Conservation (phyloP, 2,113 vertebrate genomes). For the Callospermophilus lateralis region DNA sequence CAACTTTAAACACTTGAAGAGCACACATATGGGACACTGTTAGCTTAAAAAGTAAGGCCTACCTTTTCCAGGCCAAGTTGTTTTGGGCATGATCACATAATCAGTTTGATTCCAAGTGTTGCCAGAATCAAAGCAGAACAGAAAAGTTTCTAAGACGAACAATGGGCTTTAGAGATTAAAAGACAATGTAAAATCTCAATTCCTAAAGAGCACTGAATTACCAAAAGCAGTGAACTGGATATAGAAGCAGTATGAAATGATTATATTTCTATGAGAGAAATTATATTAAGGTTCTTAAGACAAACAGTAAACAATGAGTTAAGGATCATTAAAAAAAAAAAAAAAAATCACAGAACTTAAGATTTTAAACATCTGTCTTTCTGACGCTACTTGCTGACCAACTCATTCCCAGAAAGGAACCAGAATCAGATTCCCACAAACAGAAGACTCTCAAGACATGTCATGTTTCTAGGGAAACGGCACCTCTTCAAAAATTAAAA, state of each 20-base stretch:
- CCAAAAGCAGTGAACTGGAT: conserved; percentile 31
- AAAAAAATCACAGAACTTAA: conserved; percentile 6
- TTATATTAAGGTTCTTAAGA: conserved; percentile 45
- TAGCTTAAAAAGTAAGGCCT: conserved; percentile 11
- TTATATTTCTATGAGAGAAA: conserved; percentile 60
- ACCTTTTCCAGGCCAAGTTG: background rate
- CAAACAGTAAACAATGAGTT: conserved; percentile 53
- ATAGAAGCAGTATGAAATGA: conserved; percentile 53
- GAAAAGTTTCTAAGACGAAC: conserved; percentile 63
- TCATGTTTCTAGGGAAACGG: conserved; percentile 35
- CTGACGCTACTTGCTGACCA: background rate
- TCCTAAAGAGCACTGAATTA: conserved; percentile 59
- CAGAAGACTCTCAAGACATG: background rate
- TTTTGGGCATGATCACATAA: conserved; percentile 53
- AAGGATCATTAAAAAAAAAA: conserved; percentile 32
- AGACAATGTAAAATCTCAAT: conserved; percentile 54
- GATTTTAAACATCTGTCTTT: conserved; percentile 39
- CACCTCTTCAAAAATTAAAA: conserved; percentile 55
- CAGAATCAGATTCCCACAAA: conserved; percentile 42
- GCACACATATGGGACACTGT: background rate
- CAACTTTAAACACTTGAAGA: conserved; percentile 65
- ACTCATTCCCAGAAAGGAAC: conserved; percentile 25
- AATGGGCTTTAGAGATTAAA: conserved; percentile 62
- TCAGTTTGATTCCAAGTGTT: conserved; percentile 28
- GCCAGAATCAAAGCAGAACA: conserved; percentile 54